Evolutionary conservation across 1,140 invertebrate genomes (phyloP).

Genomic region (Pseudomyrmex cubaensis): DNA sequence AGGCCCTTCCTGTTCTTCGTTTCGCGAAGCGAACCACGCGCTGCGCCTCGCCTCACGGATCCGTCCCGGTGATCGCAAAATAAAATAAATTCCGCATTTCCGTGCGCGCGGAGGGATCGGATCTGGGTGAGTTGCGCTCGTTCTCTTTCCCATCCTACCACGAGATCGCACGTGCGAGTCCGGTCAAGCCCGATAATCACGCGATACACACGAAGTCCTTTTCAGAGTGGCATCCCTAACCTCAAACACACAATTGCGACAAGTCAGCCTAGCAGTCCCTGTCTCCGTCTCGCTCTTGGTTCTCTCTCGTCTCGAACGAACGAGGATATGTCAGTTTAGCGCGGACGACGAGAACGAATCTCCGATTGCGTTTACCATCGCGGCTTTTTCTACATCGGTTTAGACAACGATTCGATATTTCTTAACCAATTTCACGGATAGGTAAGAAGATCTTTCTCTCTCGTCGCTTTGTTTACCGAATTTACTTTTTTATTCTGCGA

Average conservation of each 20-base stretch:
- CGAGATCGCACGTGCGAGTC: conserved; percentile 61
- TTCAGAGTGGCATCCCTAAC: conserved; percentile 64
- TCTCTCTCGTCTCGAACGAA: conserved; percentile 1
- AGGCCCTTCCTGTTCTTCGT: not conserved
- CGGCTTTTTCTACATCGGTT: not conserved
- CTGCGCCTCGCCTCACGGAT: no score
- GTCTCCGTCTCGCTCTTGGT: not conserved
- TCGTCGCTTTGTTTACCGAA: not conserved
- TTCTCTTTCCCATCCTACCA: no score
- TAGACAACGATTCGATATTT: conserved; percentile 20
- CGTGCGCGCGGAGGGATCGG: no score
- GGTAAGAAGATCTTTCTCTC: not conserved
- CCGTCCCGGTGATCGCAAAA: no score
- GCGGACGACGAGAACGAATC: not conserved
- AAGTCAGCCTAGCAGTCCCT: not conserved
- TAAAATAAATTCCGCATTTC: no score
- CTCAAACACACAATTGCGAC: conserved; percentile 38
- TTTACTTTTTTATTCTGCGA: conserved; percentile 1
- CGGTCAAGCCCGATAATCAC: conserved; percentile 46
- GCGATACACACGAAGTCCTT: conserved; percentile 49
- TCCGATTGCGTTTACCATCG: not conserved
- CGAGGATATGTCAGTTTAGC: conserved; percentile 66
- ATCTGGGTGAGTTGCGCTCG: no score
- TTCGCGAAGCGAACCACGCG: not conserved
- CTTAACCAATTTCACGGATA: conserved; percentile 5